Percentiles rank a stretch among this genome's conserved stretches.
Conservation (phyloP, 2,797 vertebrate species). For the Rousettus madagascariensis region DNA sequence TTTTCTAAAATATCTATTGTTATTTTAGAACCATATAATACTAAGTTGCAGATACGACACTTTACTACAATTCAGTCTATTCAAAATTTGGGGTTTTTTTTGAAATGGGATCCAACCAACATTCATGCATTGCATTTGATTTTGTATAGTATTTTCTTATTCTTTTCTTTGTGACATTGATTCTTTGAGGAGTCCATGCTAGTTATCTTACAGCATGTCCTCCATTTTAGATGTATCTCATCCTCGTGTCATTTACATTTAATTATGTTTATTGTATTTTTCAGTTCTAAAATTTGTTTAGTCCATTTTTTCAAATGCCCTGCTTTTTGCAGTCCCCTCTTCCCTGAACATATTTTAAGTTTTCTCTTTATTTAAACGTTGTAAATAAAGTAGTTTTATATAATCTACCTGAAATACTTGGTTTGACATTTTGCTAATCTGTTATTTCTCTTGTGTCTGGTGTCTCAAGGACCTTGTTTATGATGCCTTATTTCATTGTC, state of each 20-base stretch:
- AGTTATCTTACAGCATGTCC: not conserved
- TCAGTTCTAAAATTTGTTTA: not conserved
- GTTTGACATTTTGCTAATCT: not conserved
- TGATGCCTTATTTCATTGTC: not conserved
- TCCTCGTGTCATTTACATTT: not conserved
- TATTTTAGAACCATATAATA: not conserved
- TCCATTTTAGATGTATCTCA: not conserved
- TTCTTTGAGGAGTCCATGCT: not conserved
- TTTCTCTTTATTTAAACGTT: not conserved
- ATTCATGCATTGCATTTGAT: not conserved
- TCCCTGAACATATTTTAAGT: not conserved
- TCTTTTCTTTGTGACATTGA: not conserved
- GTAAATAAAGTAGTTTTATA: not conserved
- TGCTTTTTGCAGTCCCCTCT: not conserved
- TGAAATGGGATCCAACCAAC: not conserved
- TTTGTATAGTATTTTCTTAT: not conserved
- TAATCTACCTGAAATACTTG: not conserved
- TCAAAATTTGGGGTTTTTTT: not conserved
- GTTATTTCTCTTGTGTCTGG: not conserved
- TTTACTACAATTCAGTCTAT: not conserved
- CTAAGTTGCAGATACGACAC: not conserved
- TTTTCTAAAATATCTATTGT: not conserved
- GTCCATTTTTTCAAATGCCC: not conserved
- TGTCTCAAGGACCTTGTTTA: not conserved
- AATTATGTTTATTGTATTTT: not conserved